These are phyloP conservation scores for cat (Felis catus) DNA, from an alignment of 2,113 vertebrate species.

Conservation along the genomic window F.catus_Fca126_mat1.0 CM031411.1:27034001-27034500, in stretches of 20 bases:
- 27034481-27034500: slow-evolving; percentile 3
- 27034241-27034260: slow-evolving; percentile 87
- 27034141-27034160: slow-evolving; percentile 86
- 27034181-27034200: slow-evolving; percentile 85
- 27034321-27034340: slow-evolving; percentile 74
- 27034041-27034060: slow-evolving; percentile 88
- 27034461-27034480: background rate
- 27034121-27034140: slow-evolving; percentile 85
- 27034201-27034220: slow-evolving; percentile 86
- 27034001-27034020: slow-evolving; percentile 89
- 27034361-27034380: slow-evolving; percentile 62
- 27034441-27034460: background rate
- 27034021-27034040: slow-evolving; percentile 91
- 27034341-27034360: slow-evolving; percentile 77
- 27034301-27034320: slow-evolving; percentile 84
- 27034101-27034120: slow-evolving; percentile 86
- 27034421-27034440: slow-evolving; percentile 45
- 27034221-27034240: slow-evolving; percentile 88
- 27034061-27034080: slow-evolving; percentile 89
- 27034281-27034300: slow-evolving; percentile 83
- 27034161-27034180: slow-evolving; percentile 86
- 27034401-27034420: slow-evolving; percentile 35
- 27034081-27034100: slow-evolving; percentile 90
- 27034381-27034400: slow-evolving; percentile 70
- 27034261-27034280: slow-evolving; percentile 87